Evolutionary conservation across 1,140 invertebrate species (phyloP).

Genomic region (Globodera rostochiensis): DNA sequence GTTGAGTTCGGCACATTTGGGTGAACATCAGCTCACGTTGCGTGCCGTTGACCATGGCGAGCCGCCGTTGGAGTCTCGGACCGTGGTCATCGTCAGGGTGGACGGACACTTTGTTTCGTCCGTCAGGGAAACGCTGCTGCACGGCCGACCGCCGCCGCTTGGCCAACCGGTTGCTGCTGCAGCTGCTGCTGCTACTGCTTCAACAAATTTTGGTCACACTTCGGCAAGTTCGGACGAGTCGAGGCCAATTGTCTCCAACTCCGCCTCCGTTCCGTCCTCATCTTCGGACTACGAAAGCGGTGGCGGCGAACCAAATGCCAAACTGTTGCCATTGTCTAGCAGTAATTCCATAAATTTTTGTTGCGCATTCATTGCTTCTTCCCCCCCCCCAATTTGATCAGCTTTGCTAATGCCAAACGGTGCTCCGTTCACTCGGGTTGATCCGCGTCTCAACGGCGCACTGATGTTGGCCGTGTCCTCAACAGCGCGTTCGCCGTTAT

Average conservation of each 20-base stretch:
- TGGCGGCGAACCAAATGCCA: neutral
- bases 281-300: slow-evolving; percentile 3
- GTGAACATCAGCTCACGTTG: slow-evolving; percentile 52
- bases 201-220: neutral
- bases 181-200: neutral
- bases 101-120: slow-evolving; percentile 40
- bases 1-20: slow-evolving; percentile 60
- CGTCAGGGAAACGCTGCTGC: neutral
- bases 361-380: neutral
- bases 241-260: neutral
- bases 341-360: neutral
- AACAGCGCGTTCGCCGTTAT: neutral
- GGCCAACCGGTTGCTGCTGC: neutral
- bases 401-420: neutral
- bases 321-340: slow-evolving; percentile 1
- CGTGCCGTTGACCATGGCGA: slow-evolving; percentile 60
- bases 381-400: neutral
- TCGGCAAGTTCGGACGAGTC: neutral
- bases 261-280: neutral
- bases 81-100: slow-evolving; percentile 46
- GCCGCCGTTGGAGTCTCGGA: slow-evolving; percentile 56
- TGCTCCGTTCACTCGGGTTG: neutral
- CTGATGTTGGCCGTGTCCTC: neutral
- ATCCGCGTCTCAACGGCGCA: neutral
- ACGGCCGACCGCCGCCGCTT: slow-evolving; percentile 14